Base-by-base conservation (phyloP, 1,140 invertebrate genomes). In the Drosophila equinoxialis region DNA sequence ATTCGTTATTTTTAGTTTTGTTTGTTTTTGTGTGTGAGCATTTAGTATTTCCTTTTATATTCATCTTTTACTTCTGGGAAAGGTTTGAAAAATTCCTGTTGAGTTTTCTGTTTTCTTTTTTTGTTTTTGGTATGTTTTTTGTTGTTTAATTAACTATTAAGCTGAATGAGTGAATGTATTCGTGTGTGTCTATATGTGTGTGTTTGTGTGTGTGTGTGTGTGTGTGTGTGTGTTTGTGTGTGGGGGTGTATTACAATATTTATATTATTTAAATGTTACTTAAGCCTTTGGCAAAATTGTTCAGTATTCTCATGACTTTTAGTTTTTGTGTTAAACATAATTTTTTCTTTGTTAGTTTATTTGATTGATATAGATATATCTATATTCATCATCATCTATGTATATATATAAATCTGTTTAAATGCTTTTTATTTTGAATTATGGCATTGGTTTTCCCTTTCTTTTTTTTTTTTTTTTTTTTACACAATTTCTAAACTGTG, bases 351-450 rank as follows among this genome's bases (percentile, higher is more conserved):
- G 23, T 57, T 57, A 33, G 23, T 57, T 55, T 71, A 68, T 81
- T 69, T 81, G 77, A 78, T 81, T 71, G 74, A 85, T 74, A 85
- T 77, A 85, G 65, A 71, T 84, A 60, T 74, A 64, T 82, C 76
- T 68, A 71, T 74, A 70, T 74, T 30, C 30, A 30, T 30, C 30
- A 30, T 30, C 30, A 67, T 77, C 70, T 74, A 61, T 73, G 30
- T 42, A 17, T 71, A 51, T 73, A 65, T 73, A 33, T 63, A 45
- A 62, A 75, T 77, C 71, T 65, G 82, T 86, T 86, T 81, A 86
- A 86, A 86, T 86, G 83, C 83, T 83, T 87, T 87, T 83, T 77
- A 87, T 87, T 87, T 87, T 89, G 69, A 89, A 89, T 89, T 89
- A 89, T 89, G 84, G 84, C 84, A 89, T 89, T 87, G 75, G 67